A percentile compares a stretch with the other conserved stretches of the same genome.
These are phyloP conservation scores for Danio aesculapii DNA, from an alignment of 2,797 vertebrate species.

Conservation along the genomic window DNA sequence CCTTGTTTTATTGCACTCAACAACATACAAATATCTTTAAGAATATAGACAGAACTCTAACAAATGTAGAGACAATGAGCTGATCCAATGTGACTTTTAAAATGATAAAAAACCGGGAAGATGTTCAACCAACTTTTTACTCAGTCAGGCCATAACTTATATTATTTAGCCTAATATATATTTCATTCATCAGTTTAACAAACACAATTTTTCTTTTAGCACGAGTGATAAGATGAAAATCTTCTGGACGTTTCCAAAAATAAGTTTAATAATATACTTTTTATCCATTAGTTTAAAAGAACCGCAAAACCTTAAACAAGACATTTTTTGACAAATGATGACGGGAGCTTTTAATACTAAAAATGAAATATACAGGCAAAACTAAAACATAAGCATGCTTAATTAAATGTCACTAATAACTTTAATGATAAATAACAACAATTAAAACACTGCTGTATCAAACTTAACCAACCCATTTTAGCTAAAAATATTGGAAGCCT, in stretches of 20 bases:
- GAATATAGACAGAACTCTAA: conserved; percentile 58
- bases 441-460: conserved; percentile 37
- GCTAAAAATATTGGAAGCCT: not conserved
- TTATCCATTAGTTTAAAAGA: not conserved
- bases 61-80: conserved; percentile 31
- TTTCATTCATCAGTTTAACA: not conserved
- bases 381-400: conserved; percentile 13
- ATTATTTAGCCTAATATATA: not conserved
- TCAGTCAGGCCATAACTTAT: not conserved
- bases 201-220: not conserved
- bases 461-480: conserved; percentile 1
- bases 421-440: conserved; percentile 28
- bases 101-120: conserved; percentile 13
- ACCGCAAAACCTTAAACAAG: conserved; percentile 12
- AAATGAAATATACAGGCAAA: not conserved
- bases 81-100: conserved; percentile 40
- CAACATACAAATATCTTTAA: conserved; percentile 65
- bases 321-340: not conserved
- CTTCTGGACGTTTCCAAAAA: not conserved
- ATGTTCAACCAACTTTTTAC: conserved; percentile 46
- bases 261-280: not conserved
- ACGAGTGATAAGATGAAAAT: not conserved
- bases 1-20: conserved; percentile 78
- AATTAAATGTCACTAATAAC: conserved; percentile 8
- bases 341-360: not conserved